Evolutionary conservation across 2,888 invertebrate species (phyloP), one percentile per base, ranked within the genome.

Genomic region (Copidosoma aretas): DNA sequence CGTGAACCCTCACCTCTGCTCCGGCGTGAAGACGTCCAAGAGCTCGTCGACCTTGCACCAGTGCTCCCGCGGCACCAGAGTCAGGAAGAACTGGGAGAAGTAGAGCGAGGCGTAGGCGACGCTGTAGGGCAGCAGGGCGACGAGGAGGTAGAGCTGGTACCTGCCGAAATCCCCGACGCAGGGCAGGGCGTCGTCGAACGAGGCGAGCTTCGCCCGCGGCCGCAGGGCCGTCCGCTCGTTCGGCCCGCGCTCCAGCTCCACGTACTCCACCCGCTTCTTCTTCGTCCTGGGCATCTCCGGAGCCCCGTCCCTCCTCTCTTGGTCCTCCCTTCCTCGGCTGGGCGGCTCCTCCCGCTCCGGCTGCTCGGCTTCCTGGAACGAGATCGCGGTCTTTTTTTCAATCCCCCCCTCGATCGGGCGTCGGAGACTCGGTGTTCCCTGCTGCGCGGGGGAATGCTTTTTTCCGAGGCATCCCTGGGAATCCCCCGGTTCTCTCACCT

Each of bases 51-150:
- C 78, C 46, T 76, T 76, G 75, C 87, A 87, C 85, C 86, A 86
- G 70, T 86, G 85, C 64, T 84, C 82, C 41, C 82, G 80, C 1
- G 84, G 86, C 56, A 82, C 83, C 41, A 86, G 75, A 0, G 85
- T 85, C 63, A 86, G 81, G 74, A 87, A 87, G 56, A 87, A 83
- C 74, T 87, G 86, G 21, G 84, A 83, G 76, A 87, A 87, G 71
- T 87, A 85, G 0, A 86, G 82, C 63, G 84, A 84, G 12, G 85
- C 84, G 59, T 86, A 86, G 58, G 84, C 83, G 32, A 85, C 79
- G 60, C 83, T 83, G 72, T 85, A 86, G 0, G 87, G 87, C 57
- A 86, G 80, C 71, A 86, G 76, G 21, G 85, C 76, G 2, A 85
- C 54, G 64, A 86, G 82, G 12, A 86, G 77, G 21, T 82, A 75